Conservation (phyloP, 2,113 vertebrate species). For the Brachypodius melanocephalos region DNA sequence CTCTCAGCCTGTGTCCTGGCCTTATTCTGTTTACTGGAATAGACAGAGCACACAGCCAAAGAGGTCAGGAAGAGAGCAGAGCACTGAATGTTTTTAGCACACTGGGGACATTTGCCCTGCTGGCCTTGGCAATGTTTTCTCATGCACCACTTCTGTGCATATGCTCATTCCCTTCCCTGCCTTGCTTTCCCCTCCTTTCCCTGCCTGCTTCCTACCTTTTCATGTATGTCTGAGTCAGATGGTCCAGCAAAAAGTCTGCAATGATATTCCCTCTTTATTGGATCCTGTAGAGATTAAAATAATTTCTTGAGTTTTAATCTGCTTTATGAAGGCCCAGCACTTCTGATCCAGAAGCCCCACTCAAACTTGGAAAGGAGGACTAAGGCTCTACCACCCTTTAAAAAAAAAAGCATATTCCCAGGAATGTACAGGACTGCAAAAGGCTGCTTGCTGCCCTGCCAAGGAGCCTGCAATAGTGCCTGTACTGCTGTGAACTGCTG, state of each 20-base stretch:
- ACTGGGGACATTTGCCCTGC: not conserved
- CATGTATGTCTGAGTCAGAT: not conserved
- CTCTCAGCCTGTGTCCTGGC: not conserved
- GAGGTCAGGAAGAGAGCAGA: constrained; percentile 7
- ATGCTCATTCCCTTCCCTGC: not conserved
- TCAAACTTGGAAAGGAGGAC: not conserved
- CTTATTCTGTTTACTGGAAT: not conserved
- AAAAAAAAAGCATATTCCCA: not conserved
- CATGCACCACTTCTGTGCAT: not conserved
- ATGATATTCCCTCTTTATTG: not conserved
- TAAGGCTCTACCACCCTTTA: not conserved
- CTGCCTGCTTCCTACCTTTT: not conserved
- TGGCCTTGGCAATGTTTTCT: constrained; percentile 31
- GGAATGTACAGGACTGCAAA: not conserved
- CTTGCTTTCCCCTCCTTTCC: not conserved
- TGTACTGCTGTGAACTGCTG: not conserved
- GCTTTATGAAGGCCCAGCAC: not conserved
- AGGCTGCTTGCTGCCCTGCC: not conserved
- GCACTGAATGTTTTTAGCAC: not conserved
- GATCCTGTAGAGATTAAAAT: not conserved
- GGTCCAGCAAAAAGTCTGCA: not conserved
- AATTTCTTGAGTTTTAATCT: not conserved
- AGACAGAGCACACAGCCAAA: not conserved
- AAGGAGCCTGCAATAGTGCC: not conserved
- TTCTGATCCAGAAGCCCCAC: not conserved